Evolutionary conservation across 92 coral and sea anemone species (phyloP).

Genomic region (Palythoa grandiflora): DNA sequence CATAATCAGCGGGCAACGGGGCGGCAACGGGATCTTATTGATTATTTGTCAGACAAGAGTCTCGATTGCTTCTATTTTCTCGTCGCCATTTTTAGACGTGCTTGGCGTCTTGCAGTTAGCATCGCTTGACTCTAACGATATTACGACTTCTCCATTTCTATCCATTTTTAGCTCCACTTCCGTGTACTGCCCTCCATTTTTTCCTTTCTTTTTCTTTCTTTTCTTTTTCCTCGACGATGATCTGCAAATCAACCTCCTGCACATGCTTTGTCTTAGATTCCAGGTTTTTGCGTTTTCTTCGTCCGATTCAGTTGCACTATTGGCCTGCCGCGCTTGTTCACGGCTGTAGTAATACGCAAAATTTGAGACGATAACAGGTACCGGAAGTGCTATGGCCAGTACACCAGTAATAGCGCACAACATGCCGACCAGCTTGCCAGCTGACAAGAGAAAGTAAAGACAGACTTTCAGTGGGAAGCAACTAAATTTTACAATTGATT

Average conservation of each 20-base stretch:
- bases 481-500: too few species aligned
- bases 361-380: conserved; percentile 39
- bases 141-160: conserved; percentile 19
- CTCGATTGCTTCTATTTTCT: conserved; percentile 13
- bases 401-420: conserved; percentile 44
- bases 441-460: not conserved
- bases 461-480: too few species aligned
- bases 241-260: conserved; percentile 19
- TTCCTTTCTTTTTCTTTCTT: conserved; percentile 16
- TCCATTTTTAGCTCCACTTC: conserved; percentile 39
- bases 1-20: too few species aligned
- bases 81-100: conserved; percentile 11
- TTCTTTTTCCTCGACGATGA: conserved; percentile 15
- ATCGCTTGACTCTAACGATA: conserved; percentile 31
- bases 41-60: not conserved
- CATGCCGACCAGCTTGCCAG: conserved; percentile 46
- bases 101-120: conserved; percentile 21
- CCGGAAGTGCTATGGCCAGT: conserved; percentile 39
- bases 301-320: conserved; percentile 9
- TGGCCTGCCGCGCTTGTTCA: conserved; percentile 41
- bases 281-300: conserved; percentile 1
- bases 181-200: conserved; percentile 31
- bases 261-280: conserved; percentile 12
- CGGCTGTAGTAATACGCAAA: conserved; percentile 49
- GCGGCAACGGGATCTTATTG: not conserved